Conservation (phyloP, 1,140 invertebrate species). For the Anoplolepis gracilipes region DNA sequence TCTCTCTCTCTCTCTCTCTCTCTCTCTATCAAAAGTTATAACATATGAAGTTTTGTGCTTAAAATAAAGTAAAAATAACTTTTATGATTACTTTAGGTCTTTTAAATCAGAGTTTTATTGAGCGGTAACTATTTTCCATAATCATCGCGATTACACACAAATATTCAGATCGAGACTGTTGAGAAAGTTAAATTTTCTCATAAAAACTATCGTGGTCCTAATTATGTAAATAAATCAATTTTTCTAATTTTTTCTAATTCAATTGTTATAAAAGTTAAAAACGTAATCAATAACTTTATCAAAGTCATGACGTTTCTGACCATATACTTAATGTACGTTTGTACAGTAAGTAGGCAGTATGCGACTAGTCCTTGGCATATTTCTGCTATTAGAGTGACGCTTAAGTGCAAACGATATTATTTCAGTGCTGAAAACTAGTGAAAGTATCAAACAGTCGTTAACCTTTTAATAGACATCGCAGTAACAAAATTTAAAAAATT, state of each 20-base stretch:
- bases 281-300: conserved; percentile 29
- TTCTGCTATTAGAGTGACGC: conserved; percentile 14
- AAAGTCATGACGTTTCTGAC: conserved; percentile 2
- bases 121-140: neutral
- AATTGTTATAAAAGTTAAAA: neutral
- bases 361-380: conserved; percentile 18
- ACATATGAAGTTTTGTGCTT: neutral
- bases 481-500: conserved; percentile 8
- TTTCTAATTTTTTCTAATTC: conserved; percentile 17
- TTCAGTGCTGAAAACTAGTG: conserved; percentile 2
- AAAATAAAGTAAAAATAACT: neutral
- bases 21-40: neutral
- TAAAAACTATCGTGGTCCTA: conserved; percentile 15
- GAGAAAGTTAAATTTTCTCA: conserved; percentile 38
- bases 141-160: neutral
- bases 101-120: neutral
- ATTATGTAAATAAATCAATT: neutral
- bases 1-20: too few relatives aligned
- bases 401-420: conserved; percentile 10
- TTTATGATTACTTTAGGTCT: neutral
- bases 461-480: neutral
- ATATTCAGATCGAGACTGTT: neutral
- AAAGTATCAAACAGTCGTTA: conserved; percentile 12
- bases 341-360: neutral
- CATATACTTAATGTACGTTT: neutral